These are phyloP conservation scores for Perdix hodgsoniae DNA, from an alignment of 2,797 vertebrate genomes.

Conservation along the genomic window DNA sequence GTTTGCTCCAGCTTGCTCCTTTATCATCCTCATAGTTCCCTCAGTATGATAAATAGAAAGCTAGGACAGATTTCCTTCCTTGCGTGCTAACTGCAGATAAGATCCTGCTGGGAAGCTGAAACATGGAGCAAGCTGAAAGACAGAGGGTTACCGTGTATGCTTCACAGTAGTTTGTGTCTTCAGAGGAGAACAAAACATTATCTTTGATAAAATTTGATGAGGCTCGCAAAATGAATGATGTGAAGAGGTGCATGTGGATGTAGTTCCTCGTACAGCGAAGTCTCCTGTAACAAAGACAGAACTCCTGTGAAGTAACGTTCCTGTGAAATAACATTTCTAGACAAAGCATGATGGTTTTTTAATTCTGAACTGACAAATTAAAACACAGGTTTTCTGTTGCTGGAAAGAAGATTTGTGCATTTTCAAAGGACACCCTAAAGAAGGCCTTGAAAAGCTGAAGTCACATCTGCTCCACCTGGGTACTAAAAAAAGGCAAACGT, in stretches of 20 bases:
- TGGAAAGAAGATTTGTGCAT: background rate
- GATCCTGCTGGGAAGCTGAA: background rate
- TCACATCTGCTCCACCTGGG: background rate
- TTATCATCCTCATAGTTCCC: background rate
- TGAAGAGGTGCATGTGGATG: constrained; percentile 96
- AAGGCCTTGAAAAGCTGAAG: background rate
- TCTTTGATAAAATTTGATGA: constrained; percentile 94
- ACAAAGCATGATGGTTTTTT: background rate
- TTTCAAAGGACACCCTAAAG: background rate
- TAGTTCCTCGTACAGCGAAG: constrained; percentile 94
- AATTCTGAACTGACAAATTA: background rate
- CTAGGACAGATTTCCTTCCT: background rate
- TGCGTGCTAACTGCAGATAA: background rate
- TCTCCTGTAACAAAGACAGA: constrained; percentile 80
- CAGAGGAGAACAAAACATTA: constrained; percentile 85
- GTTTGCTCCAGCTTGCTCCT: background rate
- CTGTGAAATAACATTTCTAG: background rate
- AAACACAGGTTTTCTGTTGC: background rate
- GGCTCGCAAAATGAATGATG: constrained; percentile 92
- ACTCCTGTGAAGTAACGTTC: background rate
- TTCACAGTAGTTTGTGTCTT: constrained; percentile 87
- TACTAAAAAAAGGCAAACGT: background rate
- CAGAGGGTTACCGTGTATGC: constrained; percentile 82
- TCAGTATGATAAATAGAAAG: background rate
- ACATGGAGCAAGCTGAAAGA: background rate